Base-by-base conservation (phyloP, 2,888 invertebrate species). In the Eupithecia tripunctaria region DNA sequence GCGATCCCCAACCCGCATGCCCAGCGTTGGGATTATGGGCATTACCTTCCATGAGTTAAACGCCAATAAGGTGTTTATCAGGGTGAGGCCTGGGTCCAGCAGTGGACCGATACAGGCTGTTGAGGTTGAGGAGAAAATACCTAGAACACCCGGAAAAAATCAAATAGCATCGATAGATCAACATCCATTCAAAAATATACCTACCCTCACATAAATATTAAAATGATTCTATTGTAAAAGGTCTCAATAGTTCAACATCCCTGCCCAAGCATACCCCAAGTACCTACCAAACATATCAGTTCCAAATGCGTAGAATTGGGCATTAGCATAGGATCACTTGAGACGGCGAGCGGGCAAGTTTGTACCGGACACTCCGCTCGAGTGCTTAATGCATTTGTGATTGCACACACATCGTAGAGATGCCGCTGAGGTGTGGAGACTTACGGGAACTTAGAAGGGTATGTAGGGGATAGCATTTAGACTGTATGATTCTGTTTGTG, bases 311-410 rank as follows among this genome's bases (percentile, higher is more conserved):
- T 70, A 72, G 71, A 67, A 72, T 65, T 65, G 70, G 62, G 38
- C 64, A 75, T 72, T 75, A 75, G 72, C 74, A 75, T 75, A 70
- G 67, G 66, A 68, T 65, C 74, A 74, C 74, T 75, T 56, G 74
- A 75, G 74, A 75, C 74, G 74, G 60, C 51, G 56, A 29, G 41
- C 62, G 36, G 32, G 63, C 63, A 67, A 67, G 72, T 72, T 70
- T 72, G 71, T 71, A 25, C 64, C 74, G 72, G 67, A 36, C 74
- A 27, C 71, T 68, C 69, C 59, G 29, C 14, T 71, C 71, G 80
- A 83, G 84, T 82, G 84, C 84, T 82, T 90, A 91, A 90, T 91
- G 90, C 90, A 84, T 90, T 87, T 89, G 87, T 80, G 87, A 89
- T 90, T 87, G 91, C 89, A 86, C 77, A 81, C 80, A 85, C 78